Evolutionary conservation across 2,113 vertebrate species (phyloP).

Genomic region (Aleadryas rufinucha): DNA sequence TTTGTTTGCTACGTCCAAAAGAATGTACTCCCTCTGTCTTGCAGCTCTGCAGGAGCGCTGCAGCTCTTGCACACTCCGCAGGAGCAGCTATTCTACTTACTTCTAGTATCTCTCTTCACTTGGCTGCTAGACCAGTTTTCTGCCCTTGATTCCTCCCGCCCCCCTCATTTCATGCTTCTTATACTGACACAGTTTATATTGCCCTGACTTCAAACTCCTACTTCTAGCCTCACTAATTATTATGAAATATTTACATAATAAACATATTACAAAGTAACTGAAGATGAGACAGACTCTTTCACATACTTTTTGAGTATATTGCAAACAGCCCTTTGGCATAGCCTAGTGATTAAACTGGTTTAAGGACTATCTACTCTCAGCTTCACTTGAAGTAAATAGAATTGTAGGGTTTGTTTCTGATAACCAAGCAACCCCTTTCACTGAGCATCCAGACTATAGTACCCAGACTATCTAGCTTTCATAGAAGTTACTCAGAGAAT

Average conservation of each 20-base stretch:
- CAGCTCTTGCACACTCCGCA: fast-evolving
- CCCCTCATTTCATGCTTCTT: neutral
- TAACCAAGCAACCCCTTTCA: neutral
- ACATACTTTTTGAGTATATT: neutral
- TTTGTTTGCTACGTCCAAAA: neutral
- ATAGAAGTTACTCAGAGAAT: neutral
- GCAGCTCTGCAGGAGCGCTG: too few species aligned
- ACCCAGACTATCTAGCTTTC: neutral
- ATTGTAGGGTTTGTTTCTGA: neutral
- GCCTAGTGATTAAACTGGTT: neutral
- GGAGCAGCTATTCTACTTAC: neutral
- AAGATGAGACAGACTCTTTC: neutral
- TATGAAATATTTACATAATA: neutral
- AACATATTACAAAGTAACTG: neutral
- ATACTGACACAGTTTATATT: neutral
- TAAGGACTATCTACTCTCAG: neutral
- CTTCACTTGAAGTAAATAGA: neutral
- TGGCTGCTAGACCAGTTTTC: neutral
- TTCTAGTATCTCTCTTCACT: neutral
- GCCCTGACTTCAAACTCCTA: neutral
- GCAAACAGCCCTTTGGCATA: neutral
- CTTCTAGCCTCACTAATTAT: neutral
- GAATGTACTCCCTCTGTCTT: neutral
- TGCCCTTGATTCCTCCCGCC: neutral
- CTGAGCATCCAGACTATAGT: neutral